Conservation (phyloP, 2,113 vertebrate species). For the Panthera leo region DNA sequence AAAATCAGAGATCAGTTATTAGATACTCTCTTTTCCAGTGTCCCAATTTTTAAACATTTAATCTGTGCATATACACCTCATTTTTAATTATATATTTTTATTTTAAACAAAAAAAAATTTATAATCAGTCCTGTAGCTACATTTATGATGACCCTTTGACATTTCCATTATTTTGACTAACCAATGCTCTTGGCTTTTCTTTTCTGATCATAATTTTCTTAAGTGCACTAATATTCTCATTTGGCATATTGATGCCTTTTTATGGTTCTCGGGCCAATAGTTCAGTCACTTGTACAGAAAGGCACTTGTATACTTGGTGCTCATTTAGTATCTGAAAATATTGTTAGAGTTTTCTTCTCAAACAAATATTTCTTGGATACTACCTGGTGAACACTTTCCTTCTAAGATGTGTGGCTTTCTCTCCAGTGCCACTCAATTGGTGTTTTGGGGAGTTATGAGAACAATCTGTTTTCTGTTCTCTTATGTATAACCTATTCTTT, state of each 20-base stretch:
- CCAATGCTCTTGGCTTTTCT: background rate
- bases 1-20: background rate
- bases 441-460: background rate
- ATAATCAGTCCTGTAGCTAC: no score
- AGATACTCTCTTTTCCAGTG: background rate
- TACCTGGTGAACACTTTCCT: background rate
- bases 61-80: background rate
- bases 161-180: background rate
- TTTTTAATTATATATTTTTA: background rate
- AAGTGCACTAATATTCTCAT: background rate
- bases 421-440: background rate
- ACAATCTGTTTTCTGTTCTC: background rate
- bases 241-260: background rate
- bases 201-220: background rate
- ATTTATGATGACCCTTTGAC: no score
- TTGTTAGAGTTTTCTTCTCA: background rate
- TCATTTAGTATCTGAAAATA: background rate
- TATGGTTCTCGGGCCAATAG: background rate
- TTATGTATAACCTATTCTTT: background rate
- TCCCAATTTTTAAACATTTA: background rate
- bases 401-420: background rate
- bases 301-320: no score
- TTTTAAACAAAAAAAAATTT: no score
- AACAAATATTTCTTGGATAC: background rate
- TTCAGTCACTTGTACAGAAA: background rate